A percentile compares a stretch with the other conserved stretches of the same genome.
Evolutionary conservation across 2,797 vertebrate species (phyloP).

Genomic region (Zonotrichia albicollis): DNA sequence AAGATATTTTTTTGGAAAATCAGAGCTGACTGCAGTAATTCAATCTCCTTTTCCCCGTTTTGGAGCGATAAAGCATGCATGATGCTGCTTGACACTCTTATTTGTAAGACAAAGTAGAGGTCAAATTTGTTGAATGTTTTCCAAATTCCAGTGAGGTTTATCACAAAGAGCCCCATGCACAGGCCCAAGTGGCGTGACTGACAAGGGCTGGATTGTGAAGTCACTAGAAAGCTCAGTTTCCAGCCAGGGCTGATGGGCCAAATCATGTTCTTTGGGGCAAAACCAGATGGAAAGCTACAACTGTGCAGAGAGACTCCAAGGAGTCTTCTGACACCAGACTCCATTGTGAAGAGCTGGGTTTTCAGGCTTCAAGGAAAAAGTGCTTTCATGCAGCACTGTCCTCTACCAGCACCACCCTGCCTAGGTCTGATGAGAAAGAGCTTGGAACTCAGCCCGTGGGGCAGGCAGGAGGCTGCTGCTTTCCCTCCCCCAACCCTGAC

Average conservation of each 20-base stretch:
- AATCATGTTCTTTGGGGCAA: background rate
- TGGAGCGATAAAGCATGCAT: slow-evolving; percentile 32
- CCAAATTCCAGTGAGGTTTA: slow-evolving; percentile 70
- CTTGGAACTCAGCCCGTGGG: background rate
- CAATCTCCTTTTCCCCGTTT: slow-evolving; percentile 23
- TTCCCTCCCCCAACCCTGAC: background rate
- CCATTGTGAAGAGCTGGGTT: background rate
- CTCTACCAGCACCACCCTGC: background rate
- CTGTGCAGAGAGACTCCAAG: background rate
- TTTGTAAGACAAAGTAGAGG: slow-evolving; percentile 70
- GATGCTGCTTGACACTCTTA: slow-evolving; percentile 63
- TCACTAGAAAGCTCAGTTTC: slow-evolving; percentile 26
- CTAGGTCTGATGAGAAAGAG: background rate
- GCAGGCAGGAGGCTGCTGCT: background rate
- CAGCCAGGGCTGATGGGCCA: background rate
- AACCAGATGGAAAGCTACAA: slow-evolving; percentile 5
- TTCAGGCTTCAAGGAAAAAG: background rate
- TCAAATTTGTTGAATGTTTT: slow-evolving; percentile 66
- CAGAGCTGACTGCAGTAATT: slow-evolving; percentile 43
- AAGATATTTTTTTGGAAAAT: slow-evolving; percentile 48
- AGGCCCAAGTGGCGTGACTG: slow-evolving; percentile 28
- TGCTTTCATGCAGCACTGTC: background rate
- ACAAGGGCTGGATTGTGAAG: slow-evolving; percentile 43
- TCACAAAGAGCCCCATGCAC: slow-evolving; percentile 63
- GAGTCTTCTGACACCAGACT: background rate